These are phyloP conservation scores for Andinoacara biseriatus DNA, from an alignment of 2,113 vertebrate species.

Conservation along the genomic window DNA sequence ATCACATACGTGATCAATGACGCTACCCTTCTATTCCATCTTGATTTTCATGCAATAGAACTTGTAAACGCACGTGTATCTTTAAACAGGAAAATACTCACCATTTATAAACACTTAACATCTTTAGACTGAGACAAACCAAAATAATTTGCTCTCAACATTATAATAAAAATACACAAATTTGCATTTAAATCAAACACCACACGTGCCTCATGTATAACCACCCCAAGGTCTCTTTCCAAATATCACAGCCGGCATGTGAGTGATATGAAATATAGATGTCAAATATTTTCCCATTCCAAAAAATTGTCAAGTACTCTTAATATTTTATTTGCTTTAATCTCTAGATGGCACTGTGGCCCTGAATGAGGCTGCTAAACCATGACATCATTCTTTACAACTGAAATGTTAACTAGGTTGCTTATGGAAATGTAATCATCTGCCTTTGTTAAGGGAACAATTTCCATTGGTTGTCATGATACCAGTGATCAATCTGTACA, in stretches of 20 bases:
- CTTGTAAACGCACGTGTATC: background rate
- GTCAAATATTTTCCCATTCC: background rate
- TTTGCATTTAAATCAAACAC: background rate
- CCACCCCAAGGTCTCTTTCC: background rate
- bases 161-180: background rate
- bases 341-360: conserved; percentile 69
- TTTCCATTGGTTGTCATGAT: conserved; percentile 9
- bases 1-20: background rate
- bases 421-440: conserved; percentile 27
- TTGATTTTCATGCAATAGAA: background rate
- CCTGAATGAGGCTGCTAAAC: conserved; percentile 7
- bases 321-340: background rate
- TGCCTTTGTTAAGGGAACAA: background rate
- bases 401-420: background rate
- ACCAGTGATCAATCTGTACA: background rate
- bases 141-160: background rate
- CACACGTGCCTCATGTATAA: background rate
- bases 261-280: background rate
- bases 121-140: background rate
- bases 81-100: background rate
- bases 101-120: background rate
- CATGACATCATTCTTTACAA: conserved; percentile 48
- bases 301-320: background rate
- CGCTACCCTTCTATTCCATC: background rate
- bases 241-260: background rate